These are phyloP conservation scores for Petromus typicus DNA, from an alignment of 2,113 vertebrate species.

Conservation along the genomic window DNA sequence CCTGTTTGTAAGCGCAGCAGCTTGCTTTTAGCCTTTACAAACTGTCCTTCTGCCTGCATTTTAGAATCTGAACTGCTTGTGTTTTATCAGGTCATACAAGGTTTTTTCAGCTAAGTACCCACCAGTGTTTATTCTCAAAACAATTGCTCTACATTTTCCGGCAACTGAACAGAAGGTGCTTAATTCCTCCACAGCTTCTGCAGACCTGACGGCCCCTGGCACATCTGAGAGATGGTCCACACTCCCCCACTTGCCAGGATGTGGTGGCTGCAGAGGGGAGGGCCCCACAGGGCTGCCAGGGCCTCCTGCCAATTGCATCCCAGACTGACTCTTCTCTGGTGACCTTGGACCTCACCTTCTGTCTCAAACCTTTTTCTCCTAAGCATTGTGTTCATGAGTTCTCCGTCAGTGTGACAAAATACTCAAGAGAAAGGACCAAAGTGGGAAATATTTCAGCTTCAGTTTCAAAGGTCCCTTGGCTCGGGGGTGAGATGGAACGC, in stretches of 20 bases:
- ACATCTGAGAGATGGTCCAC: not conserved
- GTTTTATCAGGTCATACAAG: not conserved
- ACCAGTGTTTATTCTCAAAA: not conserved
- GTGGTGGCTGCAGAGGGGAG: not conserved
- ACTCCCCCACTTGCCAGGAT: too few relatives aligned
- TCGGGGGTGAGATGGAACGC: not conserved
- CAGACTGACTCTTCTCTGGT: not conserved
- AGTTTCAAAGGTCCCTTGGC: not conserved
- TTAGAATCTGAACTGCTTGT: not conserved
- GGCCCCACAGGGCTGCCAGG: not conserved
- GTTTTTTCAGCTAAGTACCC: not conserved
- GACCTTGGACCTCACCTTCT: not conserved
- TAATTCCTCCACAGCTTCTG: accelerated
- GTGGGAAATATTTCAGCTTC: not conserved
- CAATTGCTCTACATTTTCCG: not conserved
- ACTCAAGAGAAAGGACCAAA: not conserved
- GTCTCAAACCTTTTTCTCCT: not conserved
- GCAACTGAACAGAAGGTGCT: not conserved
- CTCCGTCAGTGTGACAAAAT: not conserved
- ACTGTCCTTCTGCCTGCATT: not conserved
- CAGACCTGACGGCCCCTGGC: accelerated
- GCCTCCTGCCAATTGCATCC: not conserved
- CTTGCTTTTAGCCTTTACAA: not conserved
- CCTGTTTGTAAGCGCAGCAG: accelerated
- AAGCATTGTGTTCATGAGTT: not conserved